Evolutionary conservation across 2,113 vertebrate genomes (phyloP).

Genomic region (Poeciliopsis retropinna): DNA sequence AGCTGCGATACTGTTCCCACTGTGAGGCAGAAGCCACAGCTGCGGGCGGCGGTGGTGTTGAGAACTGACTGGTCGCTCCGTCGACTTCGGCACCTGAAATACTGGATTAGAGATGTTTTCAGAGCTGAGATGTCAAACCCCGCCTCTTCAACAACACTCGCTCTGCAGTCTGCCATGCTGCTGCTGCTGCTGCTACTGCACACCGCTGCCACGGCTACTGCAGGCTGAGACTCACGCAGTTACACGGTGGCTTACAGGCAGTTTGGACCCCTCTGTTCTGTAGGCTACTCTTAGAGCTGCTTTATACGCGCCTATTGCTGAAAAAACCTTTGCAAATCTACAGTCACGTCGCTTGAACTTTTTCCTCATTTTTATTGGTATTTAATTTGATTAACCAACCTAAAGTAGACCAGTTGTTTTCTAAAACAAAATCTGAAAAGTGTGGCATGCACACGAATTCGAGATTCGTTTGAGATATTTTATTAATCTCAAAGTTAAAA

Average conservation of each 20-base stretch:
- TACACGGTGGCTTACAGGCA: slow-evolving; percentile 12
- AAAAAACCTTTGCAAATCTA: background rate
- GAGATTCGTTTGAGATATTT: too few species aligned
- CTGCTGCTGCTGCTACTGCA: slow-evolving; percentile 31
- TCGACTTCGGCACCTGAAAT: slow-evolving; percentile 80
- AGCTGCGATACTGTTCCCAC: background rate
- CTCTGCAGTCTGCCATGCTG: slow-evolving; percentile 75
- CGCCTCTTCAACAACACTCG: slow-evolving; percentile 74
- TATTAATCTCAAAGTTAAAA: too few species aligned
- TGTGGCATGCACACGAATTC: background rate
- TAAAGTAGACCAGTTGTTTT: background rate
- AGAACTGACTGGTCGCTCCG: slow-evolving; percentile 24
- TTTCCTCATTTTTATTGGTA: background rate
- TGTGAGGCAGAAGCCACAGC: background rate
- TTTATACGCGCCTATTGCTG: background rate
- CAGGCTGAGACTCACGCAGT: background rate
- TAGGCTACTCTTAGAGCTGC: background rate
- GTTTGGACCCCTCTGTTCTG: slow-evolving; percentile 26
- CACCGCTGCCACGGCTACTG: slow-evolving; percentile 44
- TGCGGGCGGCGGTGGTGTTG: slow-evolving; percentile 62
- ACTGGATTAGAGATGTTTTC: slow-evolving; percentile 80
- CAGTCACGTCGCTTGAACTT: background rate
- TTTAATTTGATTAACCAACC: background rate
- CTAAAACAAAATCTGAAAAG: background rate
- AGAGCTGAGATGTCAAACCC: slow-evolving; percentile 76